Conservation (phyloP, 2,113 vertebrate species). For the Daubentonia madagascariensis region DNA sequence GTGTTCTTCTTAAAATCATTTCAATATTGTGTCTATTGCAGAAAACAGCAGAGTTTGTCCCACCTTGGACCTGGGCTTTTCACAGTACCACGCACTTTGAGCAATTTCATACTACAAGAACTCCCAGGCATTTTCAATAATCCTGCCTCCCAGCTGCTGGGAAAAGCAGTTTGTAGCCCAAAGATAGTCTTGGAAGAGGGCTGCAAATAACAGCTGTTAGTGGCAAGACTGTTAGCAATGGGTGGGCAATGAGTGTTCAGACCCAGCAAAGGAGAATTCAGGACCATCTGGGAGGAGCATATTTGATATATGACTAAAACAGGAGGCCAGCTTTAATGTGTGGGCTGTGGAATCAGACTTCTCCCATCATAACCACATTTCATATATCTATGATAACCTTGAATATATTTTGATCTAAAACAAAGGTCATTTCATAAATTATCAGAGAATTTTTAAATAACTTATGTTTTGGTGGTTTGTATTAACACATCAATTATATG, state of each 20-base stretch:
- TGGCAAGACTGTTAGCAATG: not conserved
- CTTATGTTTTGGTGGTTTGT: not conserved
- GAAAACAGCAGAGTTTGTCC: not conserved
- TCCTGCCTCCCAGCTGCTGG: not conserved
- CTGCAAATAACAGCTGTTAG: not conserved
- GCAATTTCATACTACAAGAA: not conserved
- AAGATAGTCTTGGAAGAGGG: not conserved
- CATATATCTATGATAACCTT: not conserved
- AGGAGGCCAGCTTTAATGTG: not conserved
- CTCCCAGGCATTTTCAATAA: not conserved
- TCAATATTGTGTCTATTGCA: not conserved
- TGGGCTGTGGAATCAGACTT: not conserved
- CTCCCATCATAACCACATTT: not conserved
- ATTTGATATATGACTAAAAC: not conserved
- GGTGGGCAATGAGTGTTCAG: not conserved
- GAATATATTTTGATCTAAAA: not conserved
- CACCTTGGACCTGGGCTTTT: not conserved
- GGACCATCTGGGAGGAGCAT: not conserved
- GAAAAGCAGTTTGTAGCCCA: not conserved
- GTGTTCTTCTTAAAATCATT: not conserved
- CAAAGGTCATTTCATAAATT: not conserved
- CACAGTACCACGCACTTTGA: too few species aligned
- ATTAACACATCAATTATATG: not conserved
- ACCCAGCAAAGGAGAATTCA: not conserved
- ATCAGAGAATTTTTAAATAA: constrained; percentile 2